Evolutionary conservation across 2,888 invertebrate genomes (phyloP).

Genomic region (Dryadula phaetusa): DNA sequence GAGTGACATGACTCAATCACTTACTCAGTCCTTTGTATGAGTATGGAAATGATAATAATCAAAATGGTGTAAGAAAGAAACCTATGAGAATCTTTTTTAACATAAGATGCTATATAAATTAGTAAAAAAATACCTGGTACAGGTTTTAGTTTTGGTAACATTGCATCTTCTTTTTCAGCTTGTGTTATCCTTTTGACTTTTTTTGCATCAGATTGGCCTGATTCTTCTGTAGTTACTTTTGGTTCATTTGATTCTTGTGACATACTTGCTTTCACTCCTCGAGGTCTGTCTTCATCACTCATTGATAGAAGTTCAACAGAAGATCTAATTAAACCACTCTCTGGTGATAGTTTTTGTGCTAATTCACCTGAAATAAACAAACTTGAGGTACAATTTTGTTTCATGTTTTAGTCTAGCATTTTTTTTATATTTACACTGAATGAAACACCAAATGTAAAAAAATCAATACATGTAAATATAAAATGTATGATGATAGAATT

Average conservation of each 20-base stretch:
- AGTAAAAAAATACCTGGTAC: conserved; percentile 77
- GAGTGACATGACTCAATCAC: no score
- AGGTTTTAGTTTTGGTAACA: conserved; percentile 93
- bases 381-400: no score
- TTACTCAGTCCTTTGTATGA: no score
- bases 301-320: conserved; percentile 91
- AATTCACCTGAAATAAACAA: conserved; percentile 75
- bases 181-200: conserved; percentile 72
- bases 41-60: no score
- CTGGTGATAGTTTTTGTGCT: conserved; percentile 87
- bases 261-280: conserved; percentile 73
- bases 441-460: no score
- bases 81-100: no score
- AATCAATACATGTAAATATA: no score
- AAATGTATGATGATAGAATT: no score
- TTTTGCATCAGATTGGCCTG: conserved; percentile 72
- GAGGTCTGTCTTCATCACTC: conserved; percentile 88
- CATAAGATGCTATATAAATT: no score
- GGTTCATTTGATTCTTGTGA: conserved; percentile 50
- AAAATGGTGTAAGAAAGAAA: no score
- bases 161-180: conserved; percentile 87
- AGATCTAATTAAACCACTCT: conserved; percentile 90
- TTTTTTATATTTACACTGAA: no score
- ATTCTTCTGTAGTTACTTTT: conserved; percentile 53
- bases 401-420: no score